These are phyloP conservation scores for Ichneumoninae sp. DNA, from an alignment of 2,888 invertebrate species.

Conservation along the genomic window DNA sequence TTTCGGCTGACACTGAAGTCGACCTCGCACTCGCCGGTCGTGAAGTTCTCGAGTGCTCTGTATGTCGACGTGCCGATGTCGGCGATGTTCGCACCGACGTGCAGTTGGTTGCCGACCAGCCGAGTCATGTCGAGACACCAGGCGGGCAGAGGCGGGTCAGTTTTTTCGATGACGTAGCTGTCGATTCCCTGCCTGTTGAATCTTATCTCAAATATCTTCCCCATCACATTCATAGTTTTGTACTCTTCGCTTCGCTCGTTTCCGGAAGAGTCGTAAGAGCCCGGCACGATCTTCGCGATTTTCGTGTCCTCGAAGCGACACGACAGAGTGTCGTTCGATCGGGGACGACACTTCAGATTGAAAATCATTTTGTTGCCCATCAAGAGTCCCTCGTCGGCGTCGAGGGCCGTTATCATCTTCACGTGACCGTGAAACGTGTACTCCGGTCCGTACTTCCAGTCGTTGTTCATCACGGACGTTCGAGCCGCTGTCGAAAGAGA, in stretches of 20 bases:
- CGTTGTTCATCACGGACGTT: conserved; percentile 56
- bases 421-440: conserved; percentile 68
- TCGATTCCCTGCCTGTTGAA: conserved; percentile 72
- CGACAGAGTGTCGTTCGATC: conserved; percentile 65
- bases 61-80: conserved; percentile 57
- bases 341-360: conserved; percentile 70
- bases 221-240: conserved; percentile 62
- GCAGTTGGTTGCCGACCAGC: conserved; percentile 73
- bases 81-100: conserved; percentile 68
- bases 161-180: conserved; percentile 67
- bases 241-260: conserved; percentile 61
- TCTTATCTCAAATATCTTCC: conserved; percentile 68
- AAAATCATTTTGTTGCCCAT: conserved; percentile 69
- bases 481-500: conserved; percentile 62
- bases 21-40: conserved; percentile 71
- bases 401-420: conserved; percentile 69
- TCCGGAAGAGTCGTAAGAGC: conserved; percentile 54
- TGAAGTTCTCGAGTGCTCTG: conserved; percentile 70
- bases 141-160: conserved; percentile 53
- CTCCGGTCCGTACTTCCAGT: conserved; percentile 71
- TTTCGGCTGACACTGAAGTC: conserved; percentile 60
- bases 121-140: conserved; percentile 71
- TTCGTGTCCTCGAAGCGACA: conserved; percentile 68
- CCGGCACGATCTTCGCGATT: conserved; percentile 65
- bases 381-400: conserved; percentile 64